Evolutionary conservation across 1,140 invertebrate genomes (phyloP).

Genomic region (Aphidius ervi): DNA sequence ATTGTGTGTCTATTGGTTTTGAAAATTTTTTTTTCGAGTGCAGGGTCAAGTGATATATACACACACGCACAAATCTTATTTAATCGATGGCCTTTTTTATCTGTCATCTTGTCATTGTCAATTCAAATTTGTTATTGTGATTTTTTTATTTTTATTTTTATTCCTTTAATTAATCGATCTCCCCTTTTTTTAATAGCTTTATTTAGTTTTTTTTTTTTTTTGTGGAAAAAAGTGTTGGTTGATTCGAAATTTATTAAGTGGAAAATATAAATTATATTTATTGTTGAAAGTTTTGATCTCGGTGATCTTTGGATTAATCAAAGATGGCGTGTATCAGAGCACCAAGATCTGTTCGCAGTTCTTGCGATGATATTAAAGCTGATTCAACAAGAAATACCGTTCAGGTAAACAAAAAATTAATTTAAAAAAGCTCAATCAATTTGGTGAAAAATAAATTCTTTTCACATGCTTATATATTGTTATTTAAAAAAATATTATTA

Average conservation of each 20-base stretch:
- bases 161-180: no score
- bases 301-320: not conserved
- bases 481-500: not conserved
- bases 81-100: no score
- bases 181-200: not conserved
- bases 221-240: not conserved
- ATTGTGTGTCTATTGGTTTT: constrained; percentile 18
- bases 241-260: constrained; percentile 6
- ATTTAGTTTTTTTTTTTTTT: constrained; percentile 4
- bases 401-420: constrained; percentile 35
- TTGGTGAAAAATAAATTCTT: no score
- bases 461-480: no score
- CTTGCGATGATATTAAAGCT: constrained; percentile 44
- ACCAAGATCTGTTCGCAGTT: constrained; percentile 46
- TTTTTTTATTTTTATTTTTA: no score
- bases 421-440: not conserved
- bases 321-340: constrained; percentile 49
- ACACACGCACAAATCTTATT: no score
- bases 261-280: not conserved
- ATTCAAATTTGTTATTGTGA: no score
- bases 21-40: not conserved
- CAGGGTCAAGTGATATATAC: not conserved
- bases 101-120: no score
- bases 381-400: constrained; percentile 45
- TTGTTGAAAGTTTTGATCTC: not conserved